Percentiles rank a stretch among this genome's conserved stretches.
Evolutionary conservation across 2,888 invertebrate genomes (phyloP).

Genomic region (Bembecia ichneumoniformis): DNA sequence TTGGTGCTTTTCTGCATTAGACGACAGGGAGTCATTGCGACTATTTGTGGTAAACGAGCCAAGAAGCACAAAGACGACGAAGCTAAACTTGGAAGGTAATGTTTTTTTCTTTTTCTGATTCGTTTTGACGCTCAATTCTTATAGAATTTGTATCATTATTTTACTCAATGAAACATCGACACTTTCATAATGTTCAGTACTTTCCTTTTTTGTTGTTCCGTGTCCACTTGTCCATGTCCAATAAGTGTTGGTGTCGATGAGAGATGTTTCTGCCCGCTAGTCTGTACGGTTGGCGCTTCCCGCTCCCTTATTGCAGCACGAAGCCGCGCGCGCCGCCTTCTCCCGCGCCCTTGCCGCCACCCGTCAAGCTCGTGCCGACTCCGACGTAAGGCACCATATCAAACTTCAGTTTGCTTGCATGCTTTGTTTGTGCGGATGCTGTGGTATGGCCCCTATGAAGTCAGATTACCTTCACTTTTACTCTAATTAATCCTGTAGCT

Average conservation of each 20-base stretch:
- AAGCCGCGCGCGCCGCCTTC: slow-evolving; percentile 85
- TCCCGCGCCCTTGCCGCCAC: slow-evolving; percentile 84
- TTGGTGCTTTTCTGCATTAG: slow-evolving; percentile 82
- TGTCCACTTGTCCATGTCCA: slow-evolving; percentile 17
- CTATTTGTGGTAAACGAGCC: slow-evolving; percentile 76
- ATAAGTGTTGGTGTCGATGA: slow-evolving; percentile 67
- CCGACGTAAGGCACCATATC: slow-evolving; percentile 74
- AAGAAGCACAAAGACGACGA: slow-evolving; percentile 85
- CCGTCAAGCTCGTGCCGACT: slow-evolving; percentile 82
- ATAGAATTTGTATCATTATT: neutral
- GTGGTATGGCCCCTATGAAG: slow-evolving; percentile 37
- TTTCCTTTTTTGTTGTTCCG: slow-evolving; percentile 18
- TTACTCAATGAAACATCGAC: no score
- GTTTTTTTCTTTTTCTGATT: neutral
- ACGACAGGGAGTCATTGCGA: slow-evolving; percentile 78
- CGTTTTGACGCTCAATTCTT: neutral
- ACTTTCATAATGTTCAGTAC: no score
- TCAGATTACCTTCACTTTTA: slow-evolving; percentile 9
- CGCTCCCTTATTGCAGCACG: slow-evolving; percentile 96
- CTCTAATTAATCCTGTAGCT: neutral
- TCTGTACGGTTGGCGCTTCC: slow-evolving; percentile 97
- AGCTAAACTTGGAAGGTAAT: slow-evolving; percentile 87
- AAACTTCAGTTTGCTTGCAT: slow-evolving; percentile 52
- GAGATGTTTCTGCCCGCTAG: slow-evolving; percentile 77
- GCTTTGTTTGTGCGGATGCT: slow-evolving; percentile 62